Evolutionary conservation across 2,888 invertebrate genomes (phyloP).

Genomic region (Neelides folsomi): DNA sequence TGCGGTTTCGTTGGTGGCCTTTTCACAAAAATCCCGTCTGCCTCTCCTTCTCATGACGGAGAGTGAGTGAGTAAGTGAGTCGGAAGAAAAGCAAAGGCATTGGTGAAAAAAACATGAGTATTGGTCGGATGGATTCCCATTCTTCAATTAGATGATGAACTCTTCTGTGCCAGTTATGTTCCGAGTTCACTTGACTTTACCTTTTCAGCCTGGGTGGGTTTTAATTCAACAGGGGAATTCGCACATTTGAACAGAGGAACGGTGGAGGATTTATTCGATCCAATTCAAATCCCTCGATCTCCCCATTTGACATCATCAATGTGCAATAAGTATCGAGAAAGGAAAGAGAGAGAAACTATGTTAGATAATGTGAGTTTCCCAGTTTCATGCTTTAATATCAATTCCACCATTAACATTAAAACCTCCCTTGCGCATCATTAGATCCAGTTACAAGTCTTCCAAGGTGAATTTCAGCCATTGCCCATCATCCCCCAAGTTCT

Average conservation of each 20-base stretch:
- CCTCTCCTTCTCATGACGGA: slow-evolving; percentile 7
- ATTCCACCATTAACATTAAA: slow-evolving; percentile 2
- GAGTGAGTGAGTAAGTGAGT: slow-evolving; percentile 8
- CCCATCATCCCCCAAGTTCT: neutral
- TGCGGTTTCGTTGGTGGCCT: slow-evolving; percentile 15
- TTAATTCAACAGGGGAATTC: too few relatives aligned
- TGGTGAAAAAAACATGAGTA: too few relatives aligned
- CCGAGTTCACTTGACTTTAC: too few relatives aligned
- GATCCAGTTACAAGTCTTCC: slow-evolving; percentile 19
- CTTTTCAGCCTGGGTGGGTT: too few relatives aligned
- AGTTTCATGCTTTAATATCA: slow-evolving; percentile 5
- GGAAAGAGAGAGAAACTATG: slow-evolving; percentile 2
- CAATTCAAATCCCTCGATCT: too few relatives aligned
- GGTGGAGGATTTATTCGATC: slow-evolving; percentile 4
- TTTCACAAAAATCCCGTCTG: slow-evolving; percentile 12
- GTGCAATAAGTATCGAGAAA: too few relatives aligned
- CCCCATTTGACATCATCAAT: too few relatives aligned
- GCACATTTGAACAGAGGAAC: slow-evolving; percentile 8
- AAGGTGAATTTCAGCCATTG: slow-evolving; percentile 9
- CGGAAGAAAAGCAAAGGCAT: slow-evolving; percentile 6
- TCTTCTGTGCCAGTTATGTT: too few relatives aligned
- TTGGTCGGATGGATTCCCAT: too few relatives aligned
- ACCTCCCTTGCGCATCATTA: slow-evolving; percentile 17
- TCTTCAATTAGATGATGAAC: too few relatives aligned
- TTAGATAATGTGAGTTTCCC: too few relatives aligned